Evolutionary conservation across 2,888 invertebrate genomes (phyloP), one percentile per base, ranked within the genome.

Genomic region (Agonopterix subpropinquella): DNA sequence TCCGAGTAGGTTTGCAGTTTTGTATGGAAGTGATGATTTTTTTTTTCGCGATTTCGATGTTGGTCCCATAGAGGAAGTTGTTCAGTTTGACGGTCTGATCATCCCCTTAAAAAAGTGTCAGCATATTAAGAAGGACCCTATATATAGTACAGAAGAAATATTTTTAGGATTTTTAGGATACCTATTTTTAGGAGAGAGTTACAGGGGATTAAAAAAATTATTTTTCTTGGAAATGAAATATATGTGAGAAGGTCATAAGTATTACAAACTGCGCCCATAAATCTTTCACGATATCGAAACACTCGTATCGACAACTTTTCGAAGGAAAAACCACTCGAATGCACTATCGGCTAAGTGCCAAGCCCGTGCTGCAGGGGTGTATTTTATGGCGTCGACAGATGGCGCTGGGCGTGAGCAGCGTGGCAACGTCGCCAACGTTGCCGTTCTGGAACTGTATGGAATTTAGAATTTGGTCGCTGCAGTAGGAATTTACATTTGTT

Each of bases 311-410:
- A 51, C 46, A 41, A 43, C 11, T 42, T 50, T 45, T 41, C 11
- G 15, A 7, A 11, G 13, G 15, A 15, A 66, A 67, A 62, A 53
- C 53, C 52, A 47, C 56, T 56, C 53, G 49, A 54, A 56, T 64
- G 57, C 58, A 56, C 56, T 64, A 68, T 69, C 71, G 73, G 76
- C 73, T 73, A 53, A 49, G 48, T 55, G 54, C 57, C 62, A 68
- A 64, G 65, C 59, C 61, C 57, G 50, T 49, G 57, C 56, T 64
- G 65, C 65, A 62, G 60, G 62, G 61, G 57, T 62, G 64, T 79
- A 65, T 67, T 77, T 79, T 80, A 80, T 69, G 65, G 59, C 51
- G 56, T 46, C 67, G 65, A 65, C 80, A 78, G 73, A 74, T 77
- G 77, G 71, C 67, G 64, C 57, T 63, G 62, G 60, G 52, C 57